Percentiles rank a stretch among this genome's conserved stretches.
These are phyloP conservation scores for Sarcophaga carnaria DNA, from an alignment of 2,888 invertebrate species.

Conservation along the genomic window DNA sequence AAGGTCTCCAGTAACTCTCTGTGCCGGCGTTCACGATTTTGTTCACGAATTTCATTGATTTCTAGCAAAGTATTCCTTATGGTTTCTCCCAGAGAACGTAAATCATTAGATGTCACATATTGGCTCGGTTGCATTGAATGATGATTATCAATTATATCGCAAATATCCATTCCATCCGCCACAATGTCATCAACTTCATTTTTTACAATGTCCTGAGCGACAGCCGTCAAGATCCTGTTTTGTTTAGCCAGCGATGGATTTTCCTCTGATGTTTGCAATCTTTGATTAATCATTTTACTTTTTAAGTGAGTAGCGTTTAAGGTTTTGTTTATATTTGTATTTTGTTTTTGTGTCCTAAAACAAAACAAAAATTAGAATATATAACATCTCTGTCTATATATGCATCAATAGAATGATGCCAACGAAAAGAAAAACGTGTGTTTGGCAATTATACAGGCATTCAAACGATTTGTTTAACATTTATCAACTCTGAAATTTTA, in stretches of 20 bases:
- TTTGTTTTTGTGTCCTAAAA: not conserved
- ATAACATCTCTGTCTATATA: too few relatives aligned
- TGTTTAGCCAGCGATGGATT: conserved; percentile 18
- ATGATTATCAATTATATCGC: conserved; percentile 42
- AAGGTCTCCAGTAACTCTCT: conserved; percentile 65
- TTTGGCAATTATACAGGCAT: too few relatives aligned
- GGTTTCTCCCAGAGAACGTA: conserved; percentile 61
- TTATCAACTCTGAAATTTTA: too few relatives aligned
- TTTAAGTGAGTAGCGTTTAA: not conserved
- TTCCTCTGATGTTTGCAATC: conserved; percentile 13
- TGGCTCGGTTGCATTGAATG: conserved; percentile 4
- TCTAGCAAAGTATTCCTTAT: conserved; percentile 70
- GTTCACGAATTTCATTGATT: conserved; percentile 70
- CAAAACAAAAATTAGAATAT: too few relatives aligned
- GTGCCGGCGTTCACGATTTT: conserved; percentile 70
- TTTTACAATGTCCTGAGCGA: conserved; percentile 20
- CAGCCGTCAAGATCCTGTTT: conserved; percentile 29
- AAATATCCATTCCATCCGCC: conserved; percentile 33
- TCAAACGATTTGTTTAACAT: too few relatives aligned
- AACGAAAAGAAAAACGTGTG: too few relatives aligned
- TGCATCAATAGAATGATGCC: too few relatives aligned
- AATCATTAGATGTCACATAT: conserved; percentile 17
- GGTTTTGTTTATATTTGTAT: not conserved
- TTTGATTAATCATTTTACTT: conserved; percentile 33
- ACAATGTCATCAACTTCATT: conserved; percentile 43